A percentile compares a stretch with the other conserved stretches of the same genome.
Conservation (phyloP, 2,888 invertebrate genomes). For the Eupithecia pulchellata region DNA sequence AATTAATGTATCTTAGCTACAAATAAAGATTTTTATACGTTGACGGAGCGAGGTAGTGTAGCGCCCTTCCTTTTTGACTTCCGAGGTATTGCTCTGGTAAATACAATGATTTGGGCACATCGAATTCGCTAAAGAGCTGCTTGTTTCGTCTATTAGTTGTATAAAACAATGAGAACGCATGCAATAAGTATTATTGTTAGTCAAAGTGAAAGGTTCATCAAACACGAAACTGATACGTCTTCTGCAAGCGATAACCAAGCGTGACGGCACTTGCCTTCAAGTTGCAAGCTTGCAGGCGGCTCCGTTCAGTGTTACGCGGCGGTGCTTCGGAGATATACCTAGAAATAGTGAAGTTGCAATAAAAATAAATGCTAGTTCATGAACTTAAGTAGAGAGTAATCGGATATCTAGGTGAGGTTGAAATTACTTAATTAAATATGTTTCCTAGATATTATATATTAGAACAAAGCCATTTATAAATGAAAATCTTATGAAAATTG, state of each 20-base stretch:
- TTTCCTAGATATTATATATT: not conserved
- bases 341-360: not conserved
- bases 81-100: not conserved
- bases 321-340: not conserved
- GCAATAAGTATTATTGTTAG: not conserved
- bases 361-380: not conserved
- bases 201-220: slow-evolving; percentile 14
- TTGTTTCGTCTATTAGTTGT: not conserved
- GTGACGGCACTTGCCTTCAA: slow-evolving; percentile 9
- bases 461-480: not conserved
- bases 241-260: slow-evolving; percentile 13
- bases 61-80: not conserved
- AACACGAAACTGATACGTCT: slow-evolving; percentile 9
- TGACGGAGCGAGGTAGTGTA: not conserved
- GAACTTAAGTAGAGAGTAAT: not conserved
- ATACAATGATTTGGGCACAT: not conserved
- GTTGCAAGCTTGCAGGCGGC: not conserved
- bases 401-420: not conserved
- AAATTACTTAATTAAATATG: too few relatives aligned
- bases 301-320: slow-evolving; percentile 1
- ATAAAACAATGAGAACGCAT: not conserved
- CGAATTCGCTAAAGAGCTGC: not conserved
- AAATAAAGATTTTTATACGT: too few relatives aligned
- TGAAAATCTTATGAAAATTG: too few relatives aligned
- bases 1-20: too few relatives aligned